Base-by-base conservation (phyloP, 2,888 invertebrate genomes). In the Prostheceraeus crozeri region DNA sequence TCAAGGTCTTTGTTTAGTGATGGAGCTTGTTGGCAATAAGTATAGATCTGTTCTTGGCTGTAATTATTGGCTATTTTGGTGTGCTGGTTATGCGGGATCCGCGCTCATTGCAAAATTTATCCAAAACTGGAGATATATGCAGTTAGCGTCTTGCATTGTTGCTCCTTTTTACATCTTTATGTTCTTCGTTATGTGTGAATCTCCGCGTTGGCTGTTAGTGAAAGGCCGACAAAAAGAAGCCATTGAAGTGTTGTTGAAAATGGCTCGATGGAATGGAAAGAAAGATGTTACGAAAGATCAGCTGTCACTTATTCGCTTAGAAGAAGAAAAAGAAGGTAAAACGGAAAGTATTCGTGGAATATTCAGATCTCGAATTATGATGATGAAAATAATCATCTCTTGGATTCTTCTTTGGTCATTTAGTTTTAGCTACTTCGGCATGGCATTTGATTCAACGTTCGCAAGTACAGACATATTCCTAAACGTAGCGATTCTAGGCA, bases 171-270 rank as follows among this genome's bases (percentile, higher is more conserved):
- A 58, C 31, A 10, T 16, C n/a, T 8, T 19, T 10, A 33, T 60
- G 16, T 28, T 21, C 19, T 58, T 57, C 14, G 31, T 30, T 1
- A 11, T 58, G 8, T 59, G 59, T 19, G 59, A 58, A 35, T 58
- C 59, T 14, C 59, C 59, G 23, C 4, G 59, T 3, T 58, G 59
- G 59, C 25, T 58, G 21, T 58, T 23, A 21, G 16, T 58, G 2
- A 14, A 35, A 28, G 59, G 59, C 2, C 16, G 31, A 11, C 10
- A 10, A 16, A 16, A 25, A 19, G 59, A 58, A 25, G 60, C 59
- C 21, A 35, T 27, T 14, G 25, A 2, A 2, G 31, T n/a, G n/a
- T 21, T 58, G n/a, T 1, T 21, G n/a, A 2, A 14, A 2, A 16
- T 58, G 11, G 59, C 59, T 31, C 4, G 31, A 19, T 14, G 31